Conservation (phyloP, 2,797 vertebrate species). For the Xenops minutus region DNA sequence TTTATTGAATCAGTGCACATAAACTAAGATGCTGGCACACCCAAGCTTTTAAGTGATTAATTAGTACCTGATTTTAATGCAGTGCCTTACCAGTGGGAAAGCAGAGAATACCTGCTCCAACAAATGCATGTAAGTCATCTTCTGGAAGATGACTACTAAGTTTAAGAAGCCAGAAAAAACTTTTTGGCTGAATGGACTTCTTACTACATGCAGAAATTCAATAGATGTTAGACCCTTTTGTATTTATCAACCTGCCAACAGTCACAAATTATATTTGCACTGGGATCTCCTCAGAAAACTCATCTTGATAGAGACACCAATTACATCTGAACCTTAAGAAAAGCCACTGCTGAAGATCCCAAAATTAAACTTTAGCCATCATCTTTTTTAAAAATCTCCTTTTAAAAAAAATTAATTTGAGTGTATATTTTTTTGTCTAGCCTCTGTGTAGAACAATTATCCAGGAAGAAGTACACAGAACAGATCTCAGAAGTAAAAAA, state of each 20-base stretch:
- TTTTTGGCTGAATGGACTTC: not conserved
- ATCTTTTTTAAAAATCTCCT: not conserved
- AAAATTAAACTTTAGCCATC: not conserved
- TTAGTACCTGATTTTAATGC: not conserved
- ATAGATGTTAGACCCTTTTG: not conserved
- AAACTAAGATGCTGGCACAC: not conserved
- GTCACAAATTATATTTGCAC: not conserved
- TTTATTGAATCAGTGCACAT: not conserved
- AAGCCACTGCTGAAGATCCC: not conserved
- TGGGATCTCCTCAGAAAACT: not conserved
- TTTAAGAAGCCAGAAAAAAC: not conserved
- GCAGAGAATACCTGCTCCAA: not conserved
- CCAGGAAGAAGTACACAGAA: not conserved
- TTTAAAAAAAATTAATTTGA: not conserved
- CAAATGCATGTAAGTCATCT: not conserved
- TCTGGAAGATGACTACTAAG: not conserved
- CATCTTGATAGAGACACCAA: not conserved
- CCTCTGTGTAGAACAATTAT: not conserved
- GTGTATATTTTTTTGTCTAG: not conserved
- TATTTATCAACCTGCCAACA: not conserved
- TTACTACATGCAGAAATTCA: not conserved
- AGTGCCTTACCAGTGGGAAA: not conserved
- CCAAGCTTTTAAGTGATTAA: not conserved
- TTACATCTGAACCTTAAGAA: not conserved
- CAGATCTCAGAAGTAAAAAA: constrained; percentile 1